Percentiles rank a stretch among this genome's conserved stretches.
phyloP scores from a whole-genome alignment of 2,113 vertebrate genomes.

The Dicerorhinus sumatrensis region DNA sequence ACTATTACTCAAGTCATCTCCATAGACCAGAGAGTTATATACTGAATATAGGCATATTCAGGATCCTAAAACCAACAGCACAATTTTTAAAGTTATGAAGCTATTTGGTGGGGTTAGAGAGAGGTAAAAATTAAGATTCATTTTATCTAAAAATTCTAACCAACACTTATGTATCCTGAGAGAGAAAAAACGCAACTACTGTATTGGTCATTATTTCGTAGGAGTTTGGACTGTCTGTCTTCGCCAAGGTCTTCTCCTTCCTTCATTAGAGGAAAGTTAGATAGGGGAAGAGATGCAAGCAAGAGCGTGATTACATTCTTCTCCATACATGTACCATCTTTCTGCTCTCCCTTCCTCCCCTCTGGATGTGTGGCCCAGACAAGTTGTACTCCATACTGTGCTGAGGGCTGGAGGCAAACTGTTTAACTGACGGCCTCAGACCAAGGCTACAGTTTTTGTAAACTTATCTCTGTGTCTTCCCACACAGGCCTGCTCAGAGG shows the following conservation, averaged over 20 bases:
- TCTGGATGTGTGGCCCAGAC: neutral
- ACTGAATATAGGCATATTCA: conserved; percentile 75
- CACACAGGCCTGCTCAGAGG: neutral
- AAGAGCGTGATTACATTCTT: neutral
- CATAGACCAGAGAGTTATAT: conserved; percentile 72
- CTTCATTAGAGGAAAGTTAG: neutral
- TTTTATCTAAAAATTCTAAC: conserved; percentile 76
- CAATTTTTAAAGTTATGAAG: conserved; percentile 78
- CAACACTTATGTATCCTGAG: conserved; percentile 70
- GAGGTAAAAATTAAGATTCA: conserved; percentile 80
- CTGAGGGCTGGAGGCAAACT: neutral
- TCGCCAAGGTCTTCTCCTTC: neutral
- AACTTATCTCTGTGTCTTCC: neutral
- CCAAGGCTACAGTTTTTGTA: neutral
- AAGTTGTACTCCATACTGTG: fast-evolving
- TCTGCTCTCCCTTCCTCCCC: neutral
- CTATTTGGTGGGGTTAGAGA: neutral
- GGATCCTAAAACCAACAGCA: conserved; percentile 80
- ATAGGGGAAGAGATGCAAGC: neutral
- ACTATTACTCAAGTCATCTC: conserved; percentile 74
- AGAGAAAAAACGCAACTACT: too few relatives aligned
- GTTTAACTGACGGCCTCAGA: neutral
- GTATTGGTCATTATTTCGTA: neutral
- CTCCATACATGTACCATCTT: fast-evolving
- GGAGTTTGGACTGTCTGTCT: neutral